Evolutionary conservation across 2,888 invertebrate species (phyloP), one percentile per base, ranked within the genome.

Genomic region (Electrophaes corylata): DNA sequence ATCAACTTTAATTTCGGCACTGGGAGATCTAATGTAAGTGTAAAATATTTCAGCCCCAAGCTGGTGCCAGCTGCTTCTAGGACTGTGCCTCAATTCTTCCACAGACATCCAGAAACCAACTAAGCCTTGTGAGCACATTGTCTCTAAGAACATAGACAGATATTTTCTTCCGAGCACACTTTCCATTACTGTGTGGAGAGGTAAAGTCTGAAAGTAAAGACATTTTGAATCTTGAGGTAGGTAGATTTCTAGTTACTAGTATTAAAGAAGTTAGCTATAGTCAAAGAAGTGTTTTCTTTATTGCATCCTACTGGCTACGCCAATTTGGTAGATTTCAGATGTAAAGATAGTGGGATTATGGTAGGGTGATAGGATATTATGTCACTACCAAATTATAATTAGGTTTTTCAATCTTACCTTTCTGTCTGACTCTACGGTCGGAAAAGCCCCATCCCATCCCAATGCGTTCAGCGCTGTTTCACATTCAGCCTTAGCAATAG

Each of bases 1-100:
- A 76, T 96, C 96, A 40, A 96, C 95, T 89, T 96, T 96, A 60
- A 97, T 95, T 78, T 95, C 96, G 0, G 96, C 95, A 60, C 95
- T 95, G 1, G 96, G 95, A 47, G 95, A 96, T 65, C 96, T 93
- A 60, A 98, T 96, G 73, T 96, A 97, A 3, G 96, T 96, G 78
- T 97, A 97, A 86, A 96, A 98, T 73, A 98, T 96, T 84, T 98
- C 97, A n/a, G 96, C 96, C 8, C 96, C 98, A 23, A 97, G 87
- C 73, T 97, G 96, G 84, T 98, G 97, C 94, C 96, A 96, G 66
- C 94, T 94, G 60, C 94, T 94, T 67, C 96, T 93, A 44, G 95
- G 94, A n/a, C 96, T 94, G 55, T 93, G 93, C 64, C 96, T 93
- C 62, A 98, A 85, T 81, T 97, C 96, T 75, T 98, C 97, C 0